Conservation (phyloP, 2,797 vertebrate genomes). For the Epinephelus coioides region DNA sequence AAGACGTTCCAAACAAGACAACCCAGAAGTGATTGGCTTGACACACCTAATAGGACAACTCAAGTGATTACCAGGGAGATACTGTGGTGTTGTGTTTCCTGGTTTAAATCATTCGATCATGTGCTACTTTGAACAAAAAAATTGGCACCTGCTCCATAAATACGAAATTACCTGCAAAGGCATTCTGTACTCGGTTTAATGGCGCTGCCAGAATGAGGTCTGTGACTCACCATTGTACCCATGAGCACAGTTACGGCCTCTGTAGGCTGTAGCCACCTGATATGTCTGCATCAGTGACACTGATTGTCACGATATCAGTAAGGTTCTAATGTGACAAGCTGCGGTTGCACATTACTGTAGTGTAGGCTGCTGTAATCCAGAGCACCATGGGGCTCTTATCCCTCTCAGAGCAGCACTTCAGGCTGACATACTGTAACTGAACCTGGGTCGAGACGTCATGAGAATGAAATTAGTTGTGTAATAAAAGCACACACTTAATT, state of each 20-base stretch:
- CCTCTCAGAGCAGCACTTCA: conserved; percentile 61
- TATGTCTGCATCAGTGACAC: conserved; percentile 20
- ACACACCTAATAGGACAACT: neutral
- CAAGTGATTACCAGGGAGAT: neutral
- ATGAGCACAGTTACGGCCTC: conserved; percentile 30
- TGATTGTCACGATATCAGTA: conserved; percentile 25
- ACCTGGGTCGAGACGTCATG: conserved; percentile 33
- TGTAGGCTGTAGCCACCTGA: conserved; percentile 18
- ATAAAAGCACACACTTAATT: conserved; percentile 41
- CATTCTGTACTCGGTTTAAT: conserved; percentile 11
- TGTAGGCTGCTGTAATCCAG: conserved; percentile 50
- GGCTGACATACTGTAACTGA: conserved; percentile 47
- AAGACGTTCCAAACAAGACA: conserved; percentile 10
- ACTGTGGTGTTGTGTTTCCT: conserved; percentile 6
- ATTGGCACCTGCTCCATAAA: conserved; percentile 1
- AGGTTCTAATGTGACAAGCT: conserved; percentile 39
- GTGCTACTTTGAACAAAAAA: conserved; percentile 17
- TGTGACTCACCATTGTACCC: conserved; percentile 36
- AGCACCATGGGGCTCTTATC: conserved; percentile 48
- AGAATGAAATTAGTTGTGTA: conserved; percentile 43
- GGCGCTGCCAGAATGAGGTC: neutral
- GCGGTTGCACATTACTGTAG: conserved; percentile 29
- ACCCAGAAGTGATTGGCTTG: conserved; percentile 21
- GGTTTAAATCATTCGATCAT: neutral
- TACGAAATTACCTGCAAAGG: conserved; percentile 9